These are phyloP conservation scores for Sebastes hubbsi DNA, from an alignment of 2,797 vertebrate genomes.

Conservation along the genomic window DNA sequence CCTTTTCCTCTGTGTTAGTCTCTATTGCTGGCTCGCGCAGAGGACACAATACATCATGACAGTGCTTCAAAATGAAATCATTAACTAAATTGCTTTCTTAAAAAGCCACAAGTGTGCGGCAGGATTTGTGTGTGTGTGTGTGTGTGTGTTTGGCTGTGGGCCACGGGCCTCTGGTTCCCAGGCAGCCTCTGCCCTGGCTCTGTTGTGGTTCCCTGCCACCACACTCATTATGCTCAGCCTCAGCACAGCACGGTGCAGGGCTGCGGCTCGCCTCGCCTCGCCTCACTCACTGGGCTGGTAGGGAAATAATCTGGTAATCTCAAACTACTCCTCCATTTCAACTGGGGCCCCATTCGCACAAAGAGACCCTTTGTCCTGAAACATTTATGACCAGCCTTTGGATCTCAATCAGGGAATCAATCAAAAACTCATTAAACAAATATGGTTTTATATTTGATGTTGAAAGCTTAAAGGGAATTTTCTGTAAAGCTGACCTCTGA, in stretches of 20 bases:
- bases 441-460: slow-evolving; percentile 56
- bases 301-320: slow-evolving; percentile 85
- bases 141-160: slow-evolving; percentile 77
- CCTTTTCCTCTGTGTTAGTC: slow-evolving; percentile 49
- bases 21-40: slow-evolving; percentile 50
- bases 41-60: slow-evolving; percentile 75
- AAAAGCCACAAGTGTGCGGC: slow-evolving; percentile 81
- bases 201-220: slow-evolving; percentile 86
- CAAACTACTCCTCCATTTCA: slow-evolving; percentile 78
- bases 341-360: slow-evolving; percentile 67
- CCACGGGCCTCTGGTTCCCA: slow-evolving; percentile 80
- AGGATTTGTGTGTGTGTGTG: slow-evolving; percentile 64
- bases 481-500: neutral
- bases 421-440: slow-evolving; percentile 77
- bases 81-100: slow-evolving; percentile 84
- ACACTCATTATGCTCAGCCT: slow-evolving; percentile 80
- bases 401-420: slow-evolving; percentile 74
- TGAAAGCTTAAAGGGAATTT: slow-evolving; percentile 31
- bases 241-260: slow-evolving; percentile 66
- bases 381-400: slow-evolving; percentile 58
- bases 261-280: slow-evolving; percentile 62
- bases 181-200: slow-evolving; percentile 77
- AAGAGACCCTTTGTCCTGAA: slow-evolving; percentile 75
- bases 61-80: slow-evolving; percentile 83
- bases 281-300: slow-evolving; percentile 67